These are phyloP conservation scores for Coptodon rendalli DNA, from an alignment of 2,113 vertebrate genomes.

Conservation along the genomic window DNA sequence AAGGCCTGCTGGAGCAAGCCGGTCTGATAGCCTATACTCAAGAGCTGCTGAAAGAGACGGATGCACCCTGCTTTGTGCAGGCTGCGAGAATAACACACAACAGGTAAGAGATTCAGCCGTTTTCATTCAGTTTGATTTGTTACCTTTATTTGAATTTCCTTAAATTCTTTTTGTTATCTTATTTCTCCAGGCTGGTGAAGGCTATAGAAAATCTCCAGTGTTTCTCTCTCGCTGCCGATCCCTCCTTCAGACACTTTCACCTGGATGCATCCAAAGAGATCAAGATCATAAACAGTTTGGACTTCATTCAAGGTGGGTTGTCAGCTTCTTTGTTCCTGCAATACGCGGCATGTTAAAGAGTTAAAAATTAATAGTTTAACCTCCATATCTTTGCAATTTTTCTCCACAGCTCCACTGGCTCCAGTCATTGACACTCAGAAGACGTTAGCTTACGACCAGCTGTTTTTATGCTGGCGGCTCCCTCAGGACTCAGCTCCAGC, in stretches of 20 bases:
- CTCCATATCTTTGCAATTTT: not conserved
- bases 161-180: not conserved
- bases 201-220: slow-evolving; percentile 87
- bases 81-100: slow-evolving; percentile 87
- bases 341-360: not conserved
- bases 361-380: not conserved
- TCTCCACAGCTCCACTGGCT: slow-evolving; percentile 80
- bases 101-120: slow-evolving; percentile 68
- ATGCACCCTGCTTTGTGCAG: slow-evolving; percentile 92
- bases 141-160: not conserved
- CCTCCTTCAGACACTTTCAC: slow-evolving; percentile 87
- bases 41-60: slow-evolving; percentile 92
- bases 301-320: slow-evolving; percentile 83
- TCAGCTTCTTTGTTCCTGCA: not conserved
- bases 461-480: slow-evolving; percentile 93
- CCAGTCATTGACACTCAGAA: slow-evolving; percentile 96
- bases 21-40: slow-evolving; percentile 90
- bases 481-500: slow-evolving; percentile 89
- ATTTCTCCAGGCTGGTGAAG: slow-evolving; percentile 77
- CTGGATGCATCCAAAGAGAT: slow-evolving; percentile 85
- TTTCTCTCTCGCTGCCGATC: slow-evolving; percentile 80
- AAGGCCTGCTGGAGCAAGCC: slow-evolving; percentile 84
- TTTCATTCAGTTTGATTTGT: not conserved
- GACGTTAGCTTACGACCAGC: slow-evolving; percentile 94
- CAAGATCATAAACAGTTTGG: slow-evolving; percentile 79